phyloP scores from a whole-genome alignment of 1,140 invertebrate species.

The Stegodyphus mimosarum region DNA sequence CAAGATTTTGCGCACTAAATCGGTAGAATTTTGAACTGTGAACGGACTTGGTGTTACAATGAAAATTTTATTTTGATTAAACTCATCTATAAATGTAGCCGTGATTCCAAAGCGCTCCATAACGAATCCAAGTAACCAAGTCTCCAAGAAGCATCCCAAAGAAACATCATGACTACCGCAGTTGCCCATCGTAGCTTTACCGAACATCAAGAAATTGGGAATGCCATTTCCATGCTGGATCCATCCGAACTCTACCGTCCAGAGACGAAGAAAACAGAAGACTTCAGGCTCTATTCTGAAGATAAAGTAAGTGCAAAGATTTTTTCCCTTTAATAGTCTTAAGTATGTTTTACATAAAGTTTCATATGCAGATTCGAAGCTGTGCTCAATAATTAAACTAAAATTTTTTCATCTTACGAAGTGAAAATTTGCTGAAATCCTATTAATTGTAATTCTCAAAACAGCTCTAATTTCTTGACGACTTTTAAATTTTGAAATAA shows the following conservation, averaged over 20 bases:
- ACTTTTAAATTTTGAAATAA: too few relatives aligned
- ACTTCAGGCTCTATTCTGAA: conserved; percentile 80
- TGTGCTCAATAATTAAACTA: neutral
- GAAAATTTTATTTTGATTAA: neutral
- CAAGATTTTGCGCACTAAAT: conserved; percentile 13
- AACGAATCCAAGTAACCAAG: neutral
- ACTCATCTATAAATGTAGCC: neutral
- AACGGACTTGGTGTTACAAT: neutral
- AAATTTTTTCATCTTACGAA: too few relatives aligned
- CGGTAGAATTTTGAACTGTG: neutral
- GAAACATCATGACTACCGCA: neutral
- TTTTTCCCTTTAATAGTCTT: neutral
- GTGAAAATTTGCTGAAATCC: neutral
- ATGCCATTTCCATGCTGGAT: conserved; percentile 68
- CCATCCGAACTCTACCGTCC: conserved; percentile 80
- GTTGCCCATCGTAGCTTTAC: neutral
- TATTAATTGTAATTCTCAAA: neutral
- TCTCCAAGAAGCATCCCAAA: neutral
- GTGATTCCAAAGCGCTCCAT: neutral
- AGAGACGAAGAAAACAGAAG: conserved; percentile 72
- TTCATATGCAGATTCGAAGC: neutral
- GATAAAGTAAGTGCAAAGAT: conserved; percentile 70
- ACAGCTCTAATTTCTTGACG: too few relatives aligned
- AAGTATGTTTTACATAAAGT: neutral
- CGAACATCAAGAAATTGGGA: neutral